These are phyloP conservation scores for Drosophila simulans DNA, from an alignment of 1,140 invertebrate genomes.

Conservation along the genomic window DNA sequence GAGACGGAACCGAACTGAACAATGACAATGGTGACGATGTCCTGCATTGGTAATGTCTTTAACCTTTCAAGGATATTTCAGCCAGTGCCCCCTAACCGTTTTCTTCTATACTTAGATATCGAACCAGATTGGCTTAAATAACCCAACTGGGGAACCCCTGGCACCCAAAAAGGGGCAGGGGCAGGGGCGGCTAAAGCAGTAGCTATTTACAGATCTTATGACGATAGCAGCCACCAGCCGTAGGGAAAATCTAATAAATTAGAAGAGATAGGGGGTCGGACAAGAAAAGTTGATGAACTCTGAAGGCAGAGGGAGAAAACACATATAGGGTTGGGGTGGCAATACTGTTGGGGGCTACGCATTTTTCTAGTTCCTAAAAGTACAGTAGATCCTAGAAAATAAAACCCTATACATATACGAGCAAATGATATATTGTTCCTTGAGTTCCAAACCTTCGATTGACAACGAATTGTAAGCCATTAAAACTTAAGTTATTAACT, in stretches of 20 bases:
- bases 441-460: no score
- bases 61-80: constrained; percentile 82
- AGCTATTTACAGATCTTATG: constrained; percentile 74
- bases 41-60: constrained; percentile 79
- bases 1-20: constrained; percentile 10
- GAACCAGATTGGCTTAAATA: constrained; percentile 45
- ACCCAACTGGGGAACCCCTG: constrained; percentile 22
- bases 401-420: background rate
- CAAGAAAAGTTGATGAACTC: constrained; percentile 75
- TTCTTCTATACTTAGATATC: constrained; percentile 27
- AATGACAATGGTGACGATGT: constrained; percentile 40
- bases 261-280: constrained; percentile 19
- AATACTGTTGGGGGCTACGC: constrained; percentile 29
- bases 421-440: no score
- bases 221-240: constrained; percentile 50
- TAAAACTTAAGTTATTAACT: no score
- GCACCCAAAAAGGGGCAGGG: background rate
- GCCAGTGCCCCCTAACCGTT: constrained; percentile 35
- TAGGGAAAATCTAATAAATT: constrained; percentile 78
- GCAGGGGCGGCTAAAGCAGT: constrained; percentile 8
- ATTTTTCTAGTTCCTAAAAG: constrained; percentile 25
- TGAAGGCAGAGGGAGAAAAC: constrained; percentile 16
- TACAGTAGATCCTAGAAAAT: constrained; percentile 1
- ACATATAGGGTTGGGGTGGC: constrained; percentile 6
- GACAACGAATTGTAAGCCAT: no score